phyloP scores from a whole-genome alignment of 1,140 invertebrate species.

The Drosophila asahinai region DNA sequence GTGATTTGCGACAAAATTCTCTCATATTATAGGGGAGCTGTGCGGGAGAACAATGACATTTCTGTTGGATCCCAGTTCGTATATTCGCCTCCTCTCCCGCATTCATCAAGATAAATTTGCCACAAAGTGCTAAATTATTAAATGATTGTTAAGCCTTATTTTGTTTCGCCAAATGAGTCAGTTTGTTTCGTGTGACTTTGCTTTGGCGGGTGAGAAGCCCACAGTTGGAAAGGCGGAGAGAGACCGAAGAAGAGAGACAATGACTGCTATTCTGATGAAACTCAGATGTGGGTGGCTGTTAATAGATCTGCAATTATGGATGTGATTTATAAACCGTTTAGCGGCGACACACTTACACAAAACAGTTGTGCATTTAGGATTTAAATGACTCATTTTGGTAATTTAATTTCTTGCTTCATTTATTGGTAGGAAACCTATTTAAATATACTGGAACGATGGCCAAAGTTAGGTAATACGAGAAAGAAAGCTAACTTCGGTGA shows the following conservation, averaged over 20 bases:
- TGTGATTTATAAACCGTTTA: conserved; percentile 27
- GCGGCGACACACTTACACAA: conserved; percentile 20
- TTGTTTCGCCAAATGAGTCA: conserved; percentile 54
- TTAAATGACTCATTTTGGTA: neutral
- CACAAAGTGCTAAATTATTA: conserved; percentile 79
- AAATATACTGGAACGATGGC: too few relatives aligned
- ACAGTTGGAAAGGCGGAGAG: conserved; percentile 9
- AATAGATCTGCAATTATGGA: conserved; percentile 39
- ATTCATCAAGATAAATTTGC: conserved; percentile 73
- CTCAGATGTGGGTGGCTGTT: conserved; percentile 22
- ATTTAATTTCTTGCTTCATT: neutral
- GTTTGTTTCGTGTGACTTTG: conserved; percentile 34
- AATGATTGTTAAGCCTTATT: conserved; percentile 73
- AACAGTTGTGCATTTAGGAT: conserved; percentile 7
- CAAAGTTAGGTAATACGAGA: too few relatives aligned
- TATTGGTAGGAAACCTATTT: too few relatives aligned
- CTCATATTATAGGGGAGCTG: conserved; percentile 22
- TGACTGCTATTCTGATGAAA: conserved; percentile 28
- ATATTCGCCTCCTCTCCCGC: conserved; percentile 24
- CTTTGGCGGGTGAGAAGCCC: neutral
- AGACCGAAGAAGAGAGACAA: conserved; percentile 8
- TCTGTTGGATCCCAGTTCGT: conserved; percentile 20
- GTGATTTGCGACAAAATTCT: conserved; percentile 34
- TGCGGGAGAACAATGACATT: conserved; percentile 31
- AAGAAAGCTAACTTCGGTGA: too few relatives aligned